These are phyloP conservation scores for Pseudococcus longispinus DNA, from an alignment of 2,888 invertebrate genomes.

Conservation along the genomic window DNA sequence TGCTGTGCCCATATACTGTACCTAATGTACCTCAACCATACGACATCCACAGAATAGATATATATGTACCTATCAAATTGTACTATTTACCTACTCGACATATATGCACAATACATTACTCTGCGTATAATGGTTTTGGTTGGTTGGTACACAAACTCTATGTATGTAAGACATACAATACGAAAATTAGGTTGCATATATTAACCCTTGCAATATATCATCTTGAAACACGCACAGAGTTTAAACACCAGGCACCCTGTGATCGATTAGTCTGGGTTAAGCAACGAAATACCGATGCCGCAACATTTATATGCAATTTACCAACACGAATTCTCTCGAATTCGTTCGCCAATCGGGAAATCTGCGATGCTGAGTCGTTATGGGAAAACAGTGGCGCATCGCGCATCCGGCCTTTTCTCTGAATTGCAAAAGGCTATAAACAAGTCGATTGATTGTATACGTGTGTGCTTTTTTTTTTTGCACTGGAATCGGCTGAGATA, in stretches of 20 bases:
- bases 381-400: background rate
- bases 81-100: background rate
- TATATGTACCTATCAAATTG: background rate
- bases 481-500: too few species aligned
- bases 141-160: too few species aligned
- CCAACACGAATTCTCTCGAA: background rate
- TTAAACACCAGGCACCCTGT: background rate
- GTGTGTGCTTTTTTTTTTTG: too few species aligned
- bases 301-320: constrained; percentile 11
- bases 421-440: too few species aligned
- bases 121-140: too few species aligned
- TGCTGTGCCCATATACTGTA: background rate
- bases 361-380: background rate
- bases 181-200: constrained; percentile 42
- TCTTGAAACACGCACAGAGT: background rate
- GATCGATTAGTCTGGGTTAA: constrained; percentile 7
- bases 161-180: background rate
- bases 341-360: background rate
- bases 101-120: too few species aligned
- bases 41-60: background rate
- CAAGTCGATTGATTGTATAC: too few species aligned
- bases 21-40: background rate
- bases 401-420: too few species aligned
- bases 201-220: constrained; percentile 29
- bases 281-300: background rate